Evolutionary conservation across 2,797 vertebrate species (phyloP).

Genomic region (Sciurus carolinensis): DNA sequence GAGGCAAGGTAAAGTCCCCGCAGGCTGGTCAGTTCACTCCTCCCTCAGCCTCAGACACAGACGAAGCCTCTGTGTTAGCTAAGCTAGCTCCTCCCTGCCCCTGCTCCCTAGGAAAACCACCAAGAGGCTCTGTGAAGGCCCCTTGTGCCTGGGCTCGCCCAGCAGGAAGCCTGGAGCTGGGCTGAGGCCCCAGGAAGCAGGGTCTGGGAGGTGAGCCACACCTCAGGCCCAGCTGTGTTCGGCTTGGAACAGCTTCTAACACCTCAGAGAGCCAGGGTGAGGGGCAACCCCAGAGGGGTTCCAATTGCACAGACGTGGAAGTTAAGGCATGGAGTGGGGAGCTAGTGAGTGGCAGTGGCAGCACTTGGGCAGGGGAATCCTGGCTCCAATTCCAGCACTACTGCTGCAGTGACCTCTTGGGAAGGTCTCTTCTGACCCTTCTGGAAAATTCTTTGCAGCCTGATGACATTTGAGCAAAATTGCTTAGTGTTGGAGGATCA

Average conservation of each 20-base stretch:
- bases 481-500: background rate
- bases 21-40: background rate
- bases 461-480: slow-evolving; percentile 30
- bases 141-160: slow-evolving; percentile 63
- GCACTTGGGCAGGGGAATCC: background rate
- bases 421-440: background rate
- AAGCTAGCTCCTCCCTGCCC: background rate
- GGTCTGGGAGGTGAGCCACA: slow-evolving; percentile 31
- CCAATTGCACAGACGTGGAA: background rate
- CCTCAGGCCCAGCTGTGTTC: slow-evolving; percentile 25
- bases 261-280: background rate
- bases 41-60: slow-evolving; percentile 62
- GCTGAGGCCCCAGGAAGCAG: slow-evolving; percentile 66
- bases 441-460: slow-evolving; percentile 42
- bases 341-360: background rate
- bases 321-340: background rate
- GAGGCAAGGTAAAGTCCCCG: slow-evolving; percentile 52
- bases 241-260: slow-evolving; percentile 53
- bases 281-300: background rate
- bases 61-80: slow-evolving; percentile 70
- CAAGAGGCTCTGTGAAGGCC: slow-evolving; percentile 54
- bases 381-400: background rate
- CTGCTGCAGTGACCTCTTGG: background rate
- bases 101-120: slow-evolving; percentile 59
- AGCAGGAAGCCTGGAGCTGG: slow-evolving; percentile 75